Evolutionary conservation across 30 jellyfish, hydroid and myxozoan species (phyloP), one percentile per base, ranked within the genome.

Genomic region (Catostylus mosaicus): DNA sequence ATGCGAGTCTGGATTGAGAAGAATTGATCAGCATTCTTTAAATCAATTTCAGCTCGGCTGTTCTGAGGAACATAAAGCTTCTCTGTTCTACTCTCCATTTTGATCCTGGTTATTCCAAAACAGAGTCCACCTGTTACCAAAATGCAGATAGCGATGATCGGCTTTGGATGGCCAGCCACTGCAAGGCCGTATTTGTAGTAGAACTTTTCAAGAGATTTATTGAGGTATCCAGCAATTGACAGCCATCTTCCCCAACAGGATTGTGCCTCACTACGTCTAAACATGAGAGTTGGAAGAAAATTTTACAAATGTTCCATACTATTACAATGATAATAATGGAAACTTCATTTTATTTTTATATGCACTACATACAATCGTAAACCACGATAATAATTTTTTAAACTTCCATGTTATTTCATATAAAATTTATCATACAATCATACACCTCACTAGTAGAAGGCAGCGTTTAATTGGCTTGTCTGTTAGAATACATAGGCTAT

Each of bases 241-340:
- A 80, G 75, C 90, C 90, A 80, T 80, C 56, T 34, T 19, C 45
- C 33, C 90, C 90, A 80, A 61, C 75, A 48, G 36, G 80, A 68
- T 14, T 2, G 1, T 23, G 80, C 80, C 14, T 27, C 6, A 26
- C 23, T 59, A 3, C 26, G 20, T 59, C 63, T 48, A 16, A 9
- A 5, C 14, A 27, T 48, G 14, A 48, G 63, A 48, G n/a, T n/a
- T n/a, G n/a, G n/a, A n/a, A n/a, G n/a, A n/a, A n/a, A n/a, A n/a
- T n/a, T n/a, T n/a, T n/a, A n/a, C n/a, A n/a, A n/a, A n/a, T n/a
- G n/a, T n/a, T n/a, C n/a, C n/a, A n/a, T n/a, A n/a, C n/a, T n/a
- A n/a, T n/a, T n/a, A n/a, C n/a, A n/a, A n/a, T n/a, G n/a, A n/a
- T n/a, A n/a, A n/a, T n/a, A n/a, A n/a, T n/a, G n/a, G n/a, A n/a